Evolutionary conservation across 2,113 vertebrate species (phyloP), one percentile per base, ranked within the genome.

Genomic region (Dipodomys stephensi): DNA sequence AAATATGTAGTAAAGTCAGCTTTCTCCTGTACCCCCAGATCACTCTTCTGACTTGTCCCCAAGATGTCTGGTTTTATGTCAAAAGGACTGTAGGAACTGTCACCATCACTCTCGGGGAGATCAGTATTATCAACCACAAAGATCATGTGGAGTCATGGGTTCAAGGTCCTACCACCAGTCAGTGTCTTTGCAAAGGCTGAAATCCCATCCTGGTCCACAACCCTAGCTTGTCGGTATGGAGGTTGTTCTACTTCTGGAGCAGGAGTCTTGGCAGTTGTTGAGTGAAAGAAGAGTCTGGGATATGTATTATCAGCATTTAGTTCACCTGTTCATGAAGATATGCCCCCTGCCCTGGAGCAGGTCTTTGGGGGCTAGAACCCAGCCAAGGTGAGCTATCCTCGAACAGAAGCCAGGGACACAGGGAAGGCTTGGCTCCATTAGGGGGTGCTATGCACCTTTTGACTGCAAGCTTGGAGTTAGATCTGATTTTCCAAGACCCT

Each of bases 381-480:
- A 49, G 57, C 0, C 0, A 15, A 91, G n/a, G 4, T n/a, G 46
- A 94, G 72, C 7, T 25, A 32, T 27, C 25, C 13, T 9, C 1
- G 23, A 89, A 2, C 60, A 28, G 67, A 30, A 79, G 22, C 27
- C 32, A 35, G 68, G 71, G 25, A 39, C 12, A 74, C 67, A 83
- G 46, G 44, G 76, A 67, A 53, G 5, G 25, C 62, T 5, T 79
- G 35, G 87, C n/a, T 16, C 93, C 87, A 90, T 87, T 93, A 94
- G 93, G 78, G 84, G 84, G 90, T 0, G 4, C 85, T 28, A 13
- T 87, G 84, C 53, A 80, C 76, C 89, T 95, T 94, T 69, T n/a
- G 77, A 97, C 91, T 62, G n/a, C 68, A 79, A 76, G 15, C 35
- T 23, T 49, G 19, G 0, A 2, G 23, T 83, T 85, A 84, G 39